These are phyloP conservation scores for Apodemus sylvaticus DNA, from an alignment of 2,113 vertebrate genomes.

Conservation along the genomic window DNA sequence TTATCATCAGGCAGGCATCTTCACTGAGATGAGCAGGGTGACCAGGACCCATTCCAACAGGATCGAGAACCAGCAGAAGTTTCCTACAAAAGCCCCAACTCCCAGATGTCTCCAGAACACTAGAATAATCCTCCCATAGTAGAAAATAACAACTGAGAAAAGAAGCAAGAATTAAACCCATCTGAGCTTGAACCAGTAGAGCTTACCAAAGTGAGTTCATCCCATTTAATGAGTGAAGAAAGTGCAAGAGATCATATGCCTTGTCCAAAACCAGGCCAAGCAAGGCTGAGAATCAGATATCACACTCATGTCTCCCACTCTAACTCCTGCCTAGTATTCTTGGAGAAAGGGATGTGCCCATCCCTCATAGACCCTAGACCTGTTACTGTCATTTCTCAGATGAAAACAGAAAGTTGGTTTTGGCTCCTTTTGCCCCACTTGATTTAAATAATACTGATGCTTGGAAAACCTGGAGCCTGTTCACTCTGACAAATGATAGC, in stretches of 20 bases:
- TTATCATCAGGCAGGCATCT: background rate
- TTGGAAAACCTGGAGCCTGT: background rate
- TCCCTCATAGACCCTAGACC: background rate
- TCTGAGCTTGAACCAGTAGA: background rate
- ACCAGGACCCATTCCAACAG: background rate
- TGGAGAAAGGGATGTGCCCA: background rate
- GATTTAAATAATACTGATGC: background rate
- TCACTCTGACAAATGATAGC: background rate
- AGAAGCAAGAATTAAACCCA: background rate
- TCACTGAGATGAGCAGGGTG: rapidly evolving
- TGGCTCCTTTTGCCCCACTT: background rate
- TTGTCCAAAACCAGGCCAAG: background rate
- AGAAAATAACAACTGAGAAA: background rate
- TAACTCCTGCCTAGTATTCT: background rate
- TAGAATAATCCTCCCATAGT: background rate
- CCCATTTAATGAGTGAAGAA: background rate
- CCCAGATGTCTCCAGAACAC: background rate
- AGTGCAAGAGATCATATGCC: background rate
- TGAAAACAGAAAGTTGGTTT: background rate
- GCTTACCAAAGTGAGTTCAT: background rate
- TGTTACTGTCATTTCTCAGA: background rate
- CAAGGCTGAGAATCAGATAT: background rate
- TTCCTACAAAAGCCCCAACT: background rate
- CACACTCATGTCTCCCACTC: background rate
- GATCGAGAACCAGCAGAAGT: background rate